These are phyloP conservation scores for Geodia barretti DNA, from an alignment of 37 sponge, comb jelly and placozoan genomes.

Conservation along the genomic window DNA sequence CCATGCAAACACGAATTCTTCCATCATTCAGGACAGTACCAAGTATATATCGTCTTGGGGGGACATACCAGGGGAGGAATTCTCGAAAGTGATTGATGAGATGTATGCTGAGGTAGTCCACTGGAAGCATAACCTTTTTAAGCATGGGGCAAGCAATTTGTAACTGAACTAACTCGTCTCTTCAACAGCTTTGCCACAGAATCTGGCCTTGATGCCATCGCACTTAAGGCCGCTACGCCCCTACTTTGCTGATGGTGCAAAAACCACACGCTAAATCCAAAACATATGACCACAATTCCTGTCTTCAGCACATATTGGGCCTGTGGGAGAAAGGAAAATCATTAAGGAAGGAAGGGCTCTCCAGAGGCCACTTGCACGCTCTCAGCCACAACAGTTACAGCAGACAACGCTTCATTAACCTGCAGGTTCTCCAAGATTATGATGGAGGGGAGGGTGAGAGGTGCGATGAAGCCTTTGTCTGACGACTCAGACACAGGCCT, in stretches of 20 bases:
- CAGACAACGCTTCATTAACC: conserved; percentile 9
- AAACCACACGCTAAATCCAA: conserved; percentile 29
- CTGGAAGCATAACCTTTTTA: conserved; percentile 18
- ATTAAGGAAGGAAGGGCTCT: conserved; percentile 22
- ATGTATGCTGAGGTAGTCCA: conserved; percentile 10
- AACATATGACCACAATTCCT: conserved; percentile 10
- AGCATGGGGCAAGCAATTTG: conserved; percentile 12
- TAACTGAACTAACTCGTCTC: conserved; percentile 10
- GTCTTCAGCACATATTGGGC: conserved; percentile 8
- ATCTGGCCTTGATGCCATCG: conserved; percentile 8
- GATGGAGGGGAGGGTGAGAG: conserved; percentile 23
- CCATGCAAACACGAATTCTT: background rate
- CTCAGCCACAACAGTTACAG: background rate
- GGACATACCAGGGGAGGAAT: conserved; percentile 1
- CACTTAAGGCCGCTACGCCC: conserved; percentile 23
- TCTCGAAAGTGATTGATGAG: conserved; percentile 12
- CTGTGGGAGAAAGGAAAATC: conserved; percentile 27
- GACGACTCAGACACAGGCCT: conserved; percentile 17
- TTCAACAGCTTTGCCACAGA: conserved; percentile 4
- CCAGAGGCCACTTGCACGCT: no score
- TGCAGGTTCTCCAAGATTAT: conserved; percentile 21
- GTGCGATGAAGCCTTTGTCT: conserved; percentile 5
- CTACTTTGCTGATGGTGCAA: conserved; percentile 3
- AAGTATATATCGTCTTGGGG: background rate
- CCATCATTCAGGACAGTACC: conserved; percentile 1